Evolutionary conservation across 2,888 invertebrate genomes (phyloP).

Genomic region (Gymnoscelis rufifasciata): DNA sequence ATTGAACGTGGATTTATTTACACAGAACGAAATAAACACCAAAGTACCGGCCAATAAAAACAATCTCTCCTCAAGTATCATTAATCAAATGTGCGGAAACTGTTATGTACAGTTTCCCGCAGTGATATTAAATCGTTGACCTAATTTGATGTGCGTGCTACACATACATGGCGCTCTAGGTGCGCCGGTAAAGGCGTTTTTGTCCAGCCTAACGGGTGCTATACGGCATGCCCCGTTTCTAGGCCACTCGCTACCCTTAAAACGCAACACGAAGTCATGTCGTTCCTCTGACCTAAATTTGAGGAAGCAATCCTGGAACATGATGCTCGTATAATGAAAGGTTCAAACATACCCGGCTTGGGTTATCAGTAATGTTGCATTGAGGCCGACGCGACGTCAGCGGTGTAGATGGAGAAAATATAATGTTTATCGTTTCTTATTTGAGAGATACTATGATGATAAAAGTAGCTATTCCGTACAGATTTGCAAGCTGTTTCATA

Average conservation of each 20-base stretch:
- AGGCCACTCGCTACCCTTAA: slow-evolving; percentile 42
- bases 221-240: slow-evolving; percentile 48
- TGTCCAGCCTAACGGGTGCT: slow-evolving; percentile 38
- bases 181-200: slow-evolving; percentile 35
- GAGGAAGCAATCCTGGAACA: slow-evolving; percentile 19
- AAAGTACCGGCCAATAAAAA: background rate
- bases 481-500: too few relatives aligned
- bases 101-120: slow-evolving; percentile 11
- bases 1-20: too few relatives aligned
- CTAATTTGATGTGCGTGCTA: slow-evolving; percentile 25
- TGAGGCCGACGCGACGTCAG: slow-evolving; percentile 15
- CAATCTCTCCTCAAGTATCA: slow-evolving; percentile 3
- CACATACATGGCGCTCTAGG: slow-evolving; percentile 18
- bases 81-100: slow-evolving; percentile 4
- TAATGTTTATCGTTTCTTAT: too few relatives aligned
- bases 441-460: too few relatives aligned
- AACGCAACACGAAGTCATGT: slow-evolving; percentile 37
- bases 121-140: slow-evolving; percentile 22
- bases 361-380: slow-evolving; percentile 22
- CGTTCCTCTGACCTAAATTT: slow-evolving; percentile 55
- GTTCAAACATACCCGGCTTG: slow-evolving; percentile 12
- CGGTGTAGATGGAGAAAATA: background rate
- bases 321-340: slow-evolving; percentile 22
- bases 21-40: too few relatives aligned
- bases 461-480: too few relatives aligned